Evolutionary conservation across 2,888 invertebrate genomes (phyloP).

Genomic region (Pardosa pseudoannulata): DNA sequence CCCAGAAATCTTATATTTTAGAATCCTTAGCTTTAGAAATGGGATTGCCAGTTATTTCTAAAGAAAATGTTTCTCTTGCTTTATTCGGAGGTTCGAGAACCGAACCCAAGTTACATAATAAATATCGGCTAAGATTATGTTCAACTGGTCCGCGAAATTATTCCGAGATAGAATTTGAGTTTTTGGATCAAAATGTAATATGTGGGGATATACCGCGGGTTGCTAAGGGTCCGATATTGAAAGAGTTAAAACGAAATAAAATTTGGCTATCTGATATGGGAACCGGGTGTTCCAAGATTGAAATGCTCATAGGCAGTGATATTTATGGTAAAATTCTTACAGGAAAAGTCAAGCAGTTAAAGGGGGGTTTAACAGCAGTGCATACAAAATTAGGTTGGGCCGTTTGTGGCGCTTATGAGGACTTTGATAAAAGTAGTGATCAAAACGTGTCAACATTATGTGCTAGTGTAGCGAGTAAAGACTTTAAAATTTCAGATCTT

Average conservation of each 20-base stretch:
- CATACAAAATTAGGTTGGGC: conserved; percentile 15
- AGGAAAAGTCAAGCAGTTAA: too few species aligned
- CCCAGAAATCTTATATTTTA: conserved; percentile 3
- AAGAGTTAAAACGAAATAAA: conserved; percentile 8
- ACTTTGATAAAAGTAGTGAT: background rate
- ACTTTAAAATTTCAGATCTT: too few species aligned
- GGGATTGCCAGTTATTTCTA: background rate
- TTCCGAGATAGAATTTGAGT: conserved; percentile 7
- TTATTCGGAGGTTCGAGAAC: background rate
- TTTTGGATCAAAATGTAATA: conserved; percentile 8
- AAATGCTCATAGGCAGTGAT: conserved; percentile 30
- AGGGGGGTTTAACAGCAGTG: too few species aligned
- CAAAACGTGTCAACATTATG: background rate
- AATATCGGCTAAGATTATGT: background rate
- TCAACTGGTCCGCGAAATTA: background rate
- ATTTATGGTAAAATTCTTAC: conserved; percentile 11
- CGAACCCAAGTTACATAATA: conserved; percentile 2
- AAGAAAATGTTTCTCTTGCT: background rate
- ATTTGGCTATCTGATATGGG: conserved; percentile 20
- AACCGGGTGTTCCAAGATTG: background rate
- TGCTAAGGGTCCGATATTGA: conserved; percentile 17
- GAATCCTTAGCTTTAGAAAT: background rate
- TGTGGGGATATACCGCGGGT: conserved; percentile 23
- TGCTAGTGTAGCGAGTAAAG: too few species aligned
- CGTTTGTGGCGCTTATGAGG: conserved; percentile 2